These are phyloP conservation scores for Eriosoma lanigerum DNA, from an alignment of 1,140 invertebrate genomes.

Conservation along the genomic window DNA sequence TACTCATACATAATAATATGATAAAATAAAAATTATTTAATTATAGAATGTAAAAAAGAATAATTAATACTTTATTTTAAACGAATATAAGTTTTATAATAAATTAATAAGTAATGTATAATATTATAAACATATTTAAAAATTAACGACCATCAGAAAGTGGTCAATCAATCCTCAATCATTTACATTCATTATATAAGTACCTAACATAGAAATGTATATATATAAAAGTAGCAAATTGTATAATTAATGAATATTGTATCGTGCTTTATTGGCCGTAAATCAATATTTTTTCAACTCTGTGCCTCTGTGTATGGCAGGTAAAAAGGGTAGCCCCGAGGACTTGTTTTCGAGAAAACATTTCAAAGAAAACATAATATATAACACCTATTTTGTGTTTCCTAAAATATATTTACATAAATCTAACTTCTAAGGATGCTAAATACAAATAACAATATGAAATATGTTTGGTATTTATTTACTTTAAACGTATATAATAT, in stretches of 20 bases:
- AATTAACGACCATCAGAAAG: background rate
- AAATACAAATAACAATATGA: too few species aligned
- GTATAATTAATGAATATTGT: background rate
- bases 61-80: too few species aligned
- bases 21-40: too few species aligned
- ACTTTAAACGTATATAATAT: too few species aligned
- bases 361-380: conserved; percentile 1
- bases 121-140: conserved; percentile 2
- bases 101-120: too few species aligned
- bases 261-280: background rate
- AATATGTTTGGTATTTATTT: too few species aligned
- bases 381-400: background rate
- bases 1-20: too few species aligned
- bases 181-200: background rate
- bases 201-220: too few species aligned
- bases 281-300: conserved; percentile 25
- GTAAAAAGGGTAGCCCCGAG: background rate
- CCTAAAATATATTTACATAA: background rate
- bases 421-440: background rate
- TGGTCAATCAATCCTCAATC: background rate
- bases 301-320: background rate
- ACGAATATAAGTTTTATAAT: too few species aligned
- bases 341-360: background rate
- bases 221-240: background rate
- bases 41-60: too few species aligned